Conservation (phyloP, 1,140 invertebrate species). For the Procambarus clarkii region DNA sequence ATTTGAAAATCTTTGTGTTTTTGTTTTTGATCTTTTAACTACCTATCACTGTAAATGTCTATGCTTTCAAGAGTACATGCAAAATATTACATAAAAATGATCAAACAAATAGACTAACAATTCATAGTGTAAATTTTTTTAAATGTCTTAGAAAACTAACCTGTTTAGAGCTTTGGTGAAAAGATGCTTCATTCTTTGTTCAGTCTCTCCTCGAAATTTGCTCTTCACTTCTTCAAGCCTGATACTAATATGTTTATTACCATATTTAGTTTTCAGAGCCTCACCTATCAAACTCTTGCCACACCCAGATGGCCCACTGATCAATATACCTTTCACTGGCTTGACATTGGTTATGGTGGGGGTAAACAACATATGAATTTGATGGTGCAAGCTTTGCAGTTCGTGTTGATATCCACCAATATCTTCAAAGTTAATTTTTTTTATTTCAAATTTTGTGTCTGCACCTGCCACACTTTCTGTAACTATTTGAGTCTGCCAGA, state of each 20-base stretch:
- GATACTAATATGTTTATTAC: constrained; percentile 22
- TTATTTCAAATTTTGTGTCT: background rate
- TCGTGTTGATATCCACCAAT: constrained; percentile 49
- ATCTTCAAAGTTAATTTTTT: constrained; percentile 19
- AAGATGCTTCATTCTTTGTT: constrained; percentile 44
- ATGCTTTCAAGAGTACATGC: too few relatives aligned
- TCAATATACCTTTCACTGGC: constrained; percentile 46
- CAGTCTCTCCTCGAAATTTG: constrained; percentile 52
- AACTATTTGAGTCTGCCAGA: constrained; percentile 35
- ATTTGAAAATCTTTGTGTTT: too few relatives aligned
- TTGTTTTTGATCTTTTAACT: too few relatives aligned
- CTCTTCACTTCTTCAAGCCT: constrained; percentile 43
- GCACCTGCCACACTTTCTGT: background rate
- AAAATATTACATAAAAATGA: too few relatives aligned
- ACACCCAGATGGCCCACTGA: constrained; percentile 56
- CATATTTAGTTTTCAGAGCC: constrained; percentile 50
- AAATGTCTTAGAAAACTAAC: background rate
- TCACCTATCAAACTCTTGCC: constrained; percentile 53
- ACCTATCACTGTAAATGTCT: too few relatives aligned
- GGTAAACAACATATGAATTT: constrained; percentile 44
- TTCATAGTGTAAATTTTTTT: too few relatives aligned
- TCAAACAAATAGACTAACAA: too few relatives aligned
- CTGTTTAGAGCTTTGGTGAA: constrained; percentile 35
- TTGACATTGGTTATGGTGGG: background rate
- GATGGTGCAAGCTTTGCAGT: constrained; percentile 20